Base-by-base conservation (phyloP, 1,140 invertebrate species). In the Triops longicaudatus region DNA sequence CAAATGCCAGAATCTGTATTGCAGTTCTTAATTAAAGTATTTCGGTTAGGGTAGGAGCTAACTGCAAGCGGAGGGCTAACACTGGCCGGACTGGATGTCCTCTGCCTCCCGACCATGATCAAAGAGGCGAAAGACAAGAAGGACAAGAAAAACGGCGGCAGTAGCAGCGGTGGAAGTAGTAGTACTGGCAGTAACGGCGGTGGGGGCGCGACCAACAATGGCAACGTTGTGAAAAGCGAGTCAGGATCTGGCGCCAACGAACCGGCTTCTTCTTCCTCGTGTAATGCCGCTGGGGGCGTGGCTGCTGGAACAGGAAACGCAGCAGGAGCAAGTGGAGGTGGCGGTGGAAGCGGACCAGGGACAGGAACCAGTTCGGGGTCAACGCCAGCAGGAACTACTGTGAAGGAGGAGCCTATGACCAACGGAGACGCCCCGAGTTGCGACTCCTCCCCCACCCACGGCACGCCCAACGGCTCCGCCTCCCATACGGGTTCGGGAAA, bases 121-220 rank as follows among this genome's bases (percentile, higher is more conserved):
- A 81, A 80, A 74, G 80, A 81, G 78, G 79, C 44, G 31, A 81
- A 81, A 74, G 80, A 80, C 27, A 80, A 80, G 75, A 75, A 78
- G 72, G 80, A 80, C 73, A 80, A 81, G 73, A 79, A 77, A 71
- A 43, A 37, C 14, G 74, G 71, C 44, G 37, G 75, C 26, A 28
- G 73, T 31, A 77, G 27, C 75, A 74, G 75, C 28, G 10, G 37
- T 44, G 26, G 27, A 4, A 50, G 72, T 22, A 42, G 73, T 14
- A 31, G 43, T 14, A 74, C 22, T 31, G 37, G 75, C 17, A 28
- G 73, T 5, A 76, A n/a, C 78, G 63, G 75, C 28, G 10, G 76
- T 28, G 75, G 76, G 31, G 75, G 77, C 37, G 76, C 63, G n/a
- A 77, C 28, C 31, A 44, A 63, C 17, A 63, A 63, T 63, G 50